Evolutionary conservation across 2,888 invertebrate genomes (phyloP).

Genomic region (Cryptocheilus praepositus): DNA sequence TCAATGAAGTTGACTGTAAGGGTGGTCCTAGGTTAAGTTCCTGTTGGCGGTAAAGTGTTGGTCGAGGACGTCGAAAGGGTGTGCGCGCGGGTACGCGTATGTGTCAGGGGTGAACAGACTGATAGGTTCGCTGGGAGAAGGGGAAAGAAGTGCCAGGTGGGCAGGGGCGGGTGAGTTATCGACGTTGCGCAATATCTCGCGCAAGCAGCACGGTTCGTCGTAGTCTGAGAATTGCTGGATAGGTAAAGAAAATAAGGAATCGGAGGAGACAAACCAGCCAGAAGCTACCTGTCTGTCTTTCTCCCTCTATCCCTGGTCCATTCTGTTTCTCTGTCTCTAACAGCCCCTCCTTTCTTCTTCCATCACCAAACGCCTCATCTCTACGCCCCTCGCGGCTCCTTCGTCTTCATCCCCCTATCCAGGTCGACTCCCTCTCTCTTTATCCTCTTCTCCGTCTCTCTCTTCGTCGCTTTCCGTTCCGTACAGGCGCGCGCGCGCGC

Average conservation of each 20-base stretch:
- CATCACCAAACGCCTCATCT: conserved; percentile 52
- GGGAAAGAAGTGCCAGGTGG: too few relatives aligned
- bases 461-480: conserved; percentile 28
- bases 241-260: conserved; percentile 57
- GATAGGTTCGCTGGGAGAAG: conserved; percentile 53
- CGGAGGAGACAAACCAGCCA: background rate
- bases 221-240: conserved; percentile 61
- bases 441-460: conserved; percentile 11
- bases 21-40: conserved; percentile 57
- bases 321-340: conserved; percentile 44
- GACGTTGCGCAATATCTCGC: conserved; percentile 57
- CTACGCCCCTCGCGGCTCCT: too few relatives aligned
- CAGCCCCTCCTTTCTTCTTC: conserved; percentile 75
- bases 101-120: conserved; percentile 37
- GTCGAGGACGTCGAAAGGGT: background rate
- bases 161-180: conserved; percentile 47
- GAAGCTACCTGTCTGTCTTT: conserved; percentile 4
- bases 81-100: conserved; percentile 10
- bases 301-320: conserved; percentile 36
- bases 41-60: conserved; percentile 14
- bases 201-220: background rate
- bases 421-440: background rate
- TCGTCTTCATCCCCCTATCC: too few relatives aligned
- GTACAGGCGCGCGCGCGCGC: background rate
- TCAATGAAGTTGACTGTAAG: conserved; percentile 66